phyloP scores from a whole-genome alignment of 2,113 vertebrate genomes.

The Stigmatopora argus region DNA sequence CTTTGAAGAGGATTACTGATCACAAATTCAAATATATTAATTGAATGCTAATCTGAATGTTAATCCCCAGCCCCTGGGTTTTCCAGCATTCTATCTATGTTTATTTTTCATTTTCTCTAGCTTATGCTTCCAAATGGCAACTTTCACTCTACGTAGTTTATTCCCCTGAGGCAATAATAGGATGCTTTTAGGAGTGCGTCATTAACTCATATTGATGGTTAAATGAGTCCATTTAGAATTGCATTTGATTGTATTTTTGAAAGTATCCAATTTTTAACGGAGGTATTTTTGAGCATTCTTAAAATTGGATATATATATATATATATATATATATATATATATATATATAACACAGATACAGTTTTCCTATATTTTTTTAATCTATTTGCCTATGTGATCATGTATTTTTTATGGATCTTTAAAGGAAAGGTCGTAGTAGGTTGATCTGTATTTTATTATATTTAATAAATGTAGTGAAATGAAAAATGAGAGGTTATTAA shows the following conservation, averaged over 20 bases:
- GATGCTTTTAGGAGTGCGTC: slow-evolving; percentile 27
- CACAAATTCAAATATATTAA: slow-evolving; percentile 89
- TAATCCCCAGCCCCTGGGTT: slow-evolving; percentile 77
- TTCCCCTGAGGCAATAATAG: slow-evolving; percentile 24
- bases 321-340: too few relatives aligned
- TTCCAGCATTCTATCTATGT: slow-evolving; percentile 75
- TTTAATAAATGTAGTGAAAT: slow-evolving; percentile 43
- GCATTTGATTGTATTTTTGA: neutral
- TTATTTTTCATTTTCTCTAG: slow-evolving; percentile 69
- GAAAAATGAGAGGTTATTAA: slow-evolving; percentile 28
- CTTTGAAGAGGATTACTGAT: slow-evolving; percentile 77
- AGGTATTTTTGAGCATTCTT: too few relatives aligned
- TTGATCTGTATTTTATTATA: slow-evolving; percentile 17
- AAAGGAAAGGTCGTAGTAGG: too few relatives aligned
- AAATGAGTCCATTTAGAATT: neutral
- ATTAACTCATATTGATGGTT: slow-evolving; percentile 15
- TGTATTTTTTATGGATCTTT: neutral
- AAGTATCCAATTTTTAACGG: neutral
- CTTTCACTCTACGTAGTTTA: slow-evolving; percentile 20
- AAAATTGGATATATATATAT: too few relatives aligned
- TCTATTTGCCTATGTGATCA: neutral
- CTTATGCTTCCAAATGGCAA: slow-evolving; percentile 10
- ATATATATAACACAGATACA: too few relatives aligned
- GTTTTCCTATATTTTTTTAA: too few relatives aligned
- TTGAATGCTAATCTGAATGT: slow-evolving; percentile 82